Base-by-base conservation (phyloP, 2,113 vertebrate species). In the Salvelinus fontinalis region DNA sequence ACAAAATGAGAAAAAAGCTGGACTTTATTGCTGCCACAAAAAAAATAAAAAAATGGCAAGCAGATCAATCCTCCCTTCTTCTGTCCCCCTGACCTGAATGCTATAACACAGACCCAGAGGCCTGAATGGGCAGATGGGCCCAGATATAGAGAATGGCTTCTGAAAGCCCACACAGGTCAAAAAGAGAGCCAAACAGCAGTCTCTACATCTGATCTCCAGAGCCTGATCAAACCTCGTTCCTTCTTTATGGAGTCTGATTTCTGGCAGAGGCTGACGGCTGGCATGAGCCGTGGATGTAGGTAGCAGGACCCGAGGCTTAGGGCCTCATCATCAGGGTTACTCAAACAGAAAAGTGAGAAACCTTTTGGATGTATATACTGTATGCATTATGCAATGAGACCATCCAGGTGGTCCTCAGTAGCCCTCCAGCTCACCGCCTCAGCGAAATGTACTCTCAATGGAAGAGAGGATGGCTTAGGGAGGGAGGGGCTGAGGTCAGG, bases 1-100 rank as follows among this genome's bases (percentile, higher is more conserved):
- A 92, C 88, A 93, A 94, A 93, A 93, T 90, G 90, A 92, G 89
- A 91, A 90, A 54, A 91, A 91, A 90, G 82, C 88, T 89, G 79
- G 77, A 88, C 71, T 75, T 91, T 75, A 85, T 88, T 83, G 84
- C 85, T 87, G 83, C 90, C 88, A 87, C 9, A 44, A 9, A 44
- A 11, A 44, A 11, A 44, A 11, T 2, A 81, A 88, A 84, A 89
- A 85, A 89, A 89, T 79, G 81, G 83, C 87, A 88, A 89, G 86
- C 84, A 85, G 73, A 74, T 71, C 67, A 71, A 81, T 81, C 85
- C 51, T 49, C 74, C 31, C 34, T 62, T 57, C 31, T 13, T 44
- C 31, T 60, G 57, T 71, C 66, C 72, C 83, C 66, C 71, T 60
- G n/a, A 12, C 39, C 39, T 44, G 9, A 44, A 44, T 44, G 9